Evolutionary conservation across 2,113 vertebrate genomes (phyloP), one percentile per base, ranked within the genome.

Genomic region (Xerus inauris): DNA sequence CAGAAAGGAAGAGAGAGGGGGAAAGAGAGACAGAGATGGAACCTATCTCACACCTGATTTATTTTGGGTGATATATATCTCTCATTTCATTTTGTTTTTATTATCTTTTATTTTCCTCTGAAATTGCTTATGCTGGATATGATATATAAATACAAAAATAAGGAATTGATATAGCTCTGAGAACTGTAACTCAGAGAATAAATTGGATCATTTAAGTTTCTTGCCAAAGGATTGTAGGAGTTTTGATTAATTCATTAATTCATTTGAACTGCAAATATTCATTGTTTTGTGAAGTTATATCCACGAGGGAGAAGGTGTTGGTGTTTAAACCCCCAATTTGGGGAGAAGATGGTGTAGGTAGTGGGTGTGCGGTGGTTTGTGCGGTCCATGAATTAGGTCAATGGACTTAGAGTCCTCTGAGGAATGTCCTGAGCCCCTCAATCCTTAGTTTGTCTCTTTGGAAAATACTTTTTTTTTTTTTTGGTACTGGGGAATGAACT

Each of bases 71-170:
- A 98, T 98, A 94, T 97, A 96, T 95, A 97, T 97, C 97, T 98
- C 97, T 98, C 97, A 98, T 98, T 98, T 98, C 97, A 98, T 96
- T 97, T 98, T 98, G 96, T 97, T 98, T 82, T 98, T 98, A 98
- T 98, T 98, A 97, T 98, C 97, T 98, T 98, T 97, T 98, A 94
- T 98, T 98, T 98, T 95, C 97, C 96, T 98, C 96, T 76, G 96
- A 96, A 98, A 96, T 96, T 95, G 96, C 89, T 88, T 97, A 97
- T 93, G 97, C 98, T 97, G 95, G 96, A 97, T 87, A 97, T 97
- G 97, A 97, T 98, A 98, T 96, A 93, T 96, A 98, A 98, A 97
- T 98, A 98, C 98, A 96, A 98, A 96, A 98, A 87, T 79, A 97
- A 98, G 96, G 96, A 98, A 97, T 76, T 97, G 0, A 75, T 80